Conservation (phyloP, 35 echinoderm and acorn worm genomes). For the Lytechinus variegatus region DNA sequence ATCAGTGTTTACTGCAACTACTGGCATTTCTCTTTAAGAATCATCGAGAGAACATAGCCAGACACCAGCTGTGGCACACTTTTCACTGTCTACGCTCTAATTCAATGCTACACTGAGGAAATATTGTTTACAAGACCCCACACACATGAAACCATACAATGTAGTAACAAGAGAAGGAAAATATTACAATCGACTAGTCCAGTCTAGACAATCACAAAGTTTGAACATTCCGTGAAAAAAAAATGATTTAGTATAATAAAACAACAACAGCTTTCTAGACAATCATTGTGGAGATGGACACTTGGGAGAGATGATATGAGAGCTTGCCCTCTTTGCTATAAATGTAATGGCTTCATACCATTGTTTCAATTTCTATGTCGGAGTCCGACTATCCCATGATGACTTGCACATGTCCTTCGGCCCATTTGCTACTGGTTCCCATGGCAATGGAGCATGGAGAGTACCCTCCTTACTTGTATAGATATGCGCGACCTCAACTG, state of each 20-base stretch:
- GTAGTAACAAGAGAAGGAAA: background rate
- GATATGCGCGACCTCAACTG: too few relatives aligned
- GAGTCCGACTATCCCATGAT: background rate
- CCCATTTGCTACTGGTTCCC: background rate
- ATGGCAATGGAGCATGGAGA: background rate
- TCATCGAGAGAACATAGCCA: background rate
- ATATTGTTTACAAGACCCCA: background rate
- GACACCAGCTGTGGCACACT: background rate
- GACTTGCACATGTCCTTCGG: background rate
- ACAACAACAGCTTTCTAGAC: background rate
- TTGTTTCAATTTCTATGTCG: background rate
- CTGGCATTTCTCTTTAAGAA: too few relatives aligned
- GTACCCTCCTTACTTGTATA: background rate
- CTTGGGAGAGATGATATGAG: background rate
- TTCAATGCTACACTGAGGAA: background rate
- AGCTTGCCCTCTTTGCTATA: conserved; percentile 3
- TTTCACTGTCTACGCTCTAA: background rate
- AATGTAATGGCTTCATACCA: background rate
- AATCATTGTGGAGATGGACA: background rate
- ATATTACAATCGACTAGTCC: background rate
- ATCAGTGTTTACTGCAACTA: too few relatives aligned
- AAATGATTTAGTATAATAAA: background rate
- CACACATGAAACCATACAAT: background rate
- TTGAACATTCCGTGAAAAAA: background rate
- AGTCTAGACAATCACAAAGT: background rate